phyloP scores from a whole-genome alignment of 1,140 invertebrate genomes.

The Belonocnema kinseyi region DNA sequence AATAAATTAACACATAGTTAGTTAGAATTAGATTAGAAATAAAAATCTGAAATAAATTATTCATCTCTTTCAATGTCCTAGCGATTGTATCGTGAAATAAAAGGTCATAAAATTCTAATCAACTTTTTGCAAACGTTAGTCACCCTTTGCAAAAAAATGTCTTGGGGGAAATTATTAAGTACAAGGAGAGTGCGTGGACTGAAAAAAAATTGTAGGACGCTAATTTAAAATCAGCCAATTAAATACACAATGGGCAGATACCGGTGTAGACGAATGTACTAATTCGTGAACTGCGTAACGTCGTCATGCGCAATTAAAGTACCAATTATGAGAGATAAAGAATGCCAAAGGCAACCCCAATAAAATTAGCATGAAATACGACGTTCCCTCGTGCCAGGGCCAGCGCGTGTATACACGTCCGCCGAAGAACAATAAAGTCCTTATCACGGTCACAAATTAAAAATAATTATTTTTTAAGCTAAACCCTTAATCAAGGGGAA shows the following conservation, averaged over 20 bases:
- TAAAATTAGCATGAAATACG: conserved; percentile 69
- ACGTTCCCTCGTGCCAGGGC: conserved; percentile 55
- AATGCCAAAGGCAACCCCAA: conserved; percentile 65
- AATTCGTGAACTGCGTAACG: conserved; percentile 56
- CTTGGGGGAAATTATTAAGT: conserved; percentile 29
- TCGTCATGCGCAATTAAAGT: conserved; percentile 62
- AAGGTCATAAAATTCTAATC: conserved; percentile 1
- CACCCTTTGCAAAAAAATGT: conserved; percentile 32
- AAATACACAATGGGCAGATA: conserved; percentile 24
- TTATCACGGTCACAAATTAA: conserved; percentile 75
- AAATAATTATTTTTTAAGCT: conserved; percentile 76
- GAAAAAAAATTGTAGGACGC: conserved; percentile 3
- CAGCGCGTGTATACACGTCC: conserved; percentile 53
- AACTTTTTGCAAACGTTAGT: conserved; percentile 1
- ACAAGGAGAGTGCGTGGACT: not conserved
- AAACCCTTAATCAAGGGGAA: conserved; percentile 69
- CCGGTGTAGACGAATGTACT: conserved; percentile 45
- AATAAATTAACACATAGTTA: no score
- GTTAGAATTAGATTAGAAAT: no score
- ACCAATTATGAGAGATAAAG: conserved; percentile 66
- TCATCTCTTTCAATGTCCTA: not conserved
- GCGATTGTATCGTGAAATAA: not conserved
- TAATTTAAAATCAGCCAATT: conserved; percentile 22
- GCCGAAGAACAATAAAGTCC: conserved; percentile 65
- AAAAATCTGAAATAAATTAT: not conserved